Base-by-base conservation (phyloP, 2,797 vertebrate species). In the Platyrinchus mystaceus region DNA sequence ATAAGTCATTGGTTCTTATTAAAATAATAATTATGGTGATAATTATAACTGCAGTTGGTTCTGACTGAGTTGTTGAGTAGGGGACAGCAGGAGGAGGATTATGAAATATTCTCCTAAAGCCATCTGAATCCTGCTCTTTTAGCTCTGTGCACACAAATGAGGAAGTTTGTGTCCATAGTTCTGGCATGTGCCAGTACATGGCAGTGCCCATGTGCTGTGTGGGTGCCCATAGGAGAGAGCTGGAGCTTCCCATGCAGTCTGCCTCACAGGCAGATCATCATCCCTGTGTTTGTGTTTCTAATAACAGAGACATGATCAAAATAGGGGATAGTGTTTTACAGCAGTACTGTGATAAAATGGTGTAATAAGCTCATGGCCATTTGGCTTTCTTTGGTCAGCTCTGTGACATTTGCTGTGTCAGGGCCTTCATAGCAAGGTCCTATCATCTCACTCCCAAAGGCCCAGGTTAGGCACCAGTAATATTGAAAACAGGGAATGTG, bases 1-100 rank as follows among this genome's bases (percentile, higher is more conserved):
- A 94, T 97, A 97, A 95, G 92, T 94, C 94, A 64, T 93, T 94
- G 94, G 88, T 97, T 95, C 87, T 71, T 96, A 96, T 97, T 97
- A 96, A 97, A 97, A 97, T 96, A 97, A 91, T 97, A 96, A 97
- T 97, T 95, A 97, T 28, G 56, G 75, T 2, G 26, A 73, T 97
- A 95, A 97, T 97, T 97, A 85, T 84, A 92, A 90, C 94, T 90
- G 68, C 11, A 36, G 73, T 47, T 96, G 96, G 94, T 71, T 74
- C 89, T 88, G 94, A 87, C 91, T 84, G 93, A 96, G 95, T 93
- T 95, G 94, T 86, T 66, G 63, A n/a, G 69, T 73, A 81, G 84
- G 84, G 95, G 90, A 77, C 2, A 70, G 80, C 37, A 1, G 80
- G 69, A 93, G 85, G 90, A 96, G 90, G 80, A 85, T 93, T 96